Conservation (phyloP, 1,140 invertebrate species). For the Solenopsis fugax region DNA sequence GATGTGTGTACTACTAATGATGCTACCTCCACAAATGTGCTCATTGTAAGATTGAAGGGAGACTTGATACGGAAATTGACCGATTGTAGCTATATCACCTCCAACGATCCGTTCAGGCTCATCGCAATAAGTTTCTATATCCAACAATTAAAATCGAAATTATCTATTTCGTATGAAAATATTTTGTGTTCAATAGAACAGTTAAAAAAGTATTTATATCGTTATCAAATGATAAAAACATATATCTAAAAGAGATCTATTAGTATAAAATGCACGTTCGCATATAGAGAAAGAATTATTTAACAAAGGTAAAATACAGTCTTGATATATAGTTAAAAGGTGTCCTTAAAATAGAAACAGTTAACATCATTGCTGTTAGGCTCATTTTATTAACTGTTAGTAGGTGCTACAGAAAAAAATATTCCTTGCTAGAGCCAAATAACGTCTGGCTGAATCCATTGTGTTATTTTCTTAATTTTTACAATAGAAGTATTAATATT, state of each 20-base stretch:
- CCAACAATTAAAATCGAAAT: neutral
- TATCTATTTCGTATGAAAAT: neutral
- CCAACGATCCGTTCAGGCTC: slow-evolving; percentile 27
- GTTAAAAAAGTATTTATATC: neutral
- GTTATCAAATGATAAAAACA: neutral
- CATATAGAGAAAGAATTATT: no score
- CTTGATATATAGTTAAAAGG: no score
- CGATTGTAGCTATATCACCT: neutral
- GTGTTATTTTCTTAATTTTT: no score
- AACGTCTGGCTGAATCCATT: no score
- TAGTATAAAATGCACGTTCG: neutral
- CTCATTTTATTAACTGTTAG: no score
- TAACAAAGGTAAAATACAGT: no score
- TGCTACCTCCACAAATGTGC: slow-evolving; percentile 25
- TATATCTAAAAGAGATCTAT: neutral
- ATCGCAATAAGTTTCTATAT: slow-evolving; percentile 26
- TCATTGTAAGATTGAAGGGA: neutral
- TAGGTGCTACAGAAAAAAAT: no score
- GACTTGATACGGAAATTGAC: slow-evolving; percentile 30
- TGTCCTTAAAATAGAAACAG: no score
- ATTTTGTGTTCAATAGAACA: neutral
- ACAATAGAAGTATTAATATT: no score
- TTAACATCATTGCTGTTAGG: no score
- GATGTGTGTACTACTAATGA: slow-evolving; percentile 9
- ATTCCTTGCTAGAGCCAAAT: no score